Conservation (phyloP, 2,888 invertebrate species). For the Apodemia hepburni region DNA sequence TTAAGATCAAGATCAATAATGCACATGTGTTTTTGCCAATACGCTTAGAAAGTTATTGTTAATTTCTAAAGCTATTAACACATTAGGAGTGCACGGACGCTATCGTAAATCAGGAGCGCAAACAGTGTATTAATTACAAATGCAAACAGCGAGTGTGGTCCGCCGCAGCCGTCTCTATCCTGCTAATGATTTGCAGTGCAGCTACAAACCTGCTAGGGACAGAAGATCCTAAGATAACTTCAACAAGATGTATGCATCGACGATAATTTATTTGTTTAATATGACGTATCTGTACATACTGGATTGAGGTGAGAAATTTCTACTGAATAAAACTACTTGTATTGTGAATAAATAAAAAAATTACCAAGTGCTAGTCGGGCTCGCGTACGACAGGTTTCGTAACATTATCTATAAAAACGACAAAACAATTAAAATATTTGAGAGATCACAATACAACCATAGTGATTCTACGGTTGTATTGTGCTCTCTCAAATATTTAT, state of each 20-base stretch:
- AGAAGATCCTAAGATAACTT: conserved; percentile 26
- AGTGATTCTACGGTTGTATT: too few species aligned
- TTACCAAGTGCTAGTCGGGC: too few species aligned
- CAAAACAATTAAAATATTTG: too few species aligned
- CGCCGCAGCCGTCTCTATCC: conserved; percentile 74
- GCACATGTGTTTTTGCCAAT: conserved; percentile 10
- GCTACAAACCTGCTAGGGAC: conserved; percentile 37
- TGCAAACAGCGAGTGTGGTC: conserved; percentile 77
- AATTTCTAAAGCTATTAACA: conserved; percentile 75
- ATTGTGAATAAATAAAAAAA: too few species aligned
- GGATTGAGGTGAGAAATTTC: background rate
- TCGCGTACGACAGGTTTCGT: too few species aligned
- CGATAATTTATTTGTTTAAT: conserved; percentile 1
- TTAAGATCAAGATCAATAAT: background rate
- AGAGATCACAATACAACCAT: too few species aligned
- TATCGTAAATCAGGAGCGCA: conserved; percentile 77
- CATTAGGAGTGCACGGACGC: conserved; percentile 67
- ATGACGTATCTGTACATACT: background rate
- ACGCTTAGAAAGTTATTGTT: conserved; percentile 24
- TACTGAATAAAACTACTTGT: too few species aligned
- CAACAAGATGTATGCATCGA: conserved; percentile 24
- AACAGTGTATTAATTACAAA: conserved; percentile 80
- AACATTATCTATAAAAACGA: too few species aligned
- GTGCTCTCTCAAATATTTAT: too few species aligned
- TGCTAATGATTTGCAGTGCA: conserved; percentile 76